phyloP scores from a whole-genome alignment of 2,888 invertebrate species.

The Epinotia demarniana region DNA sequence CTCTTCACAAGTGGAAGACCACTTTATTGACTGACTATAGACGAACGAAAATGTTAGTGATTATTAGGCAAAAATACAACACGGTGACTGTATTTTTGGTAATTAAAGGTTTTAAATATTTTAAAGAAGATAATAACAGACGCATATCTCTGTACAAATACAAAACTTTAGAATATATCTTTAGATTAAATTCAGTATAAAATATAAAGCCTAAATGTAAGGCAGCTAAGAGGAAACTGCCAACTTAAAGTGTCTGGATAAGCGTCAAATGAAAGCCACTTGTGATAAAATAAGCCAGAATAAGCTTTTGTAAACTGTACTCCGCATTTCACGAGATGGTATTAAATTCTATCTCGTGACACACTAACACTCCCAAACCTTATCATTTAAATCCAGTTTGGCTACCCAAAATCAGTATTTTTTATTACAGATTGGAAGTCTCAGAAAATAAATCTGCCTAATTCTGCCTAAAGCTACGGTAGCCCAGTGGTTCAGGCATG shows the following conservation, averaged over 20 bases:
- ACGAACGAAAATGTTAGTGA: no score
- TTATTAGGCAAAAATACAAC: no score
- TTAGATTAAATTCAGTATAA: not conserved
- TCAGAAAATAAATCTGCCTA: no score
- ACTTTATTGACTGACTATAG: no score
- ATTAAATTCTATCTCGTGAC: not conserved
- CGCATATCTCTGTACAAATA: not conserved
- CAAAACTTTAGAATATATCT: not conserved
- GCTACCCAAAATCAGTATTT: not conserved
- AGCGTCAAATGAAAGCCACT: slow-evolving; percentile 15
- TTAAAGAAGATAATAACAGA: not conserved
- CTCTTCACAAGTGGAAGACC: no score
- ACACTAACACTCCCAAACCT: not conserved
- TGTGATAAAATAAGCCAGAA: slow-evolving; percentile 19
- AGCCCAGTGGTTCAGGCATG: no score
- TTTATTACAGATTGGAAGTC: no score
- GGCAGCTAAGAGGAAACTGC: not conserved
- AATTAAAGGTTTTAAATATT: not conserved
- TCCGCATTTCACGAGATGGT: slow-evolving; percentile 6
- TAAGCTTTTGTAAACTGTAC: slow-evolving; percentile 11
- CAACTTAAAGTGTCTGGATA: slow-evolving; percentile 18
- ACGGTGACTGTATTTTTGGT: no score
- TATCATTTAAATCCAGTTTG: not conserved
- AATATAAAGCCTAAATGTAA: not conserved
- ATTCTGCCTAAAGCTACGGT: no score